phyloP scores from a whole-genome alignment of 2,888 invertebrate genomes.

The Operophtera brumata region DNA sequence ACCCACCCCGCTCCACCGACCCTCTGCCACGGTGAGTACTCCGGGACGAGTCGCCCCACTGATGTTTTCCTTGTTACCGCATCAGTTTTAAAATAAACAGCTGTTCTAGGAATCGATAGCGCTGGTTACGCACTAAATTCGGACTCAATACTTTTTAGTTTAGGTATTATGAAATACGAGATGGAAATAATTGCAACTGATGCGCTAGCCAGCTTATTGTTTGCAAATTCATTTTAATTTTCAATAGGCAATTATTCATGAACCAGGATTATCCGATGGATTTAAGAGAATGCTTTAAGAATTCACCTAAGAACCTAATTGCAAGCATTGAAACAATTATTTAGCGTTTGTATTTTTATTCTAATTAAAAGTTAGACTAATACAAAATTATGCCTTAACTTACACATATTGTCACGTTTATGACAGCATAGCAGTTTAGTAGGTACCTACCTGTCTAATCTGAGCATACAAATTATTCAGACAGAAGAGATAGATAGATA shows the following conservation, averaged over 20 bases:
- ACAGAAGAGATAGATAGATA: no score
- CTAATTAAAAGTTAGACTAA: neutral
- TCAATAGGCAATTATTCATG: constrained; percentile 2
- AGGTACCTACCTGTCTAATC: no score
- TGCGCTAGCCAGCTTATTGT: constrained; percentile 11
- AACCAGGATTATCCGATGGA: constrained; percentile 10
- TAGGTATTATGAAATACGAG: constrained; percentile 57
- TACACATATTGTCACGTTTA: no score
- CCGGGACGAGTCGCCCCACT: constrained; percentile 40
- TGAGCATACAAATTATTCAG: no score
- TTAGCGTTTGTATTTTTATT: neutral
- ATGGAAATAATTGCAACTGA: constrained; percentile 33
- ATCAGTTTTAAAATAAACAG: constrained; percentile 75
- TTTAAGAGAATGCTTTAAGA: neutral
- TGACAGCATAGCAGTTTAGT: no score
- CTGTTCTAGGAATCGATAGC: constrained; percentile 70
- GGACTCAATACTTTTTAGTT: constrained; percentile 51
- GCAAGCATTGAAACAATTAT: neutral
- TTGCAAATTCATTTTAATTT: constrained; percentile 13
- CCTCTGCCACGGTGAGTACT: constrained; percentile 64
- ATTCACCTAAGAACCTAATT: neutral
- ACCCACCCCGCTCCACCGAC: constrained; percentile 52
- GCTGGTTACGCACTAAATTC: constrained; percentile 69
- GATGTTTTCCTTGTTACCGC: constrained; percentile 50
- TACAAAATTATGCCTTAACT: neutral